Evolutionary conservation across 1,140 invertebrate genomes (phyloP), one percentile per base, ranked within the genome.

Genomic region (Agrilus planipennis): DNA sequence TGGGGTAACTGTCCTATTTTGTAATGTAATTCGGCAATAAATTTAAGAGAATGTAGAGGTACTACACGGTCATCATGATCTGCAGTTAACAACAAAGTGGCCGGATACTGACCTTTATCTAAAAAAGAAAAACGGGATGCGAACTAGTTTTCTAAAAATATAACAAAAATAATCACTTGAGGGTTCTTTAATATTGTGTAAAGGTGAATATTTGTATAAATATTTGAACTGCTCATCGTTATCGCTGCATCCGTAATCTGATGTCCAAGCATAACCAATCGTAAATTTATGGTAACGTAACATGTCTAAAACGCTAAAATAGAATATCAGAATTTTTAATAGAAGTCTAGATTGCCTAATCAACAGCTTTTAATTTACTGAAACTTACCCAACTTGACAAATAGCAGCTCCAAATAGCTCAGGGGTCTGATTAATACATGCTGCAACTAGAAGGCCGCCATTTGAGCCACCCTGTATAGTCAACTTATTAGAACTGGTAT

Each of bases 11-110:
- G 61, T 30, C 77, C 74, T 28, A 89, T 62, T 17, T 67, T 70
- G 52, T 91, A 65, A 58, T 99, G 95, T 30, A 99, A 64, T 52
- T 88, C 75, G 1, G 95, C 90, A 39, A 92, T 86, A 56, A 87
- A 89, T 68, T 99, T 99, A 4, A 96, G 73, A 39, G 90, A 93
- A 65, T 98, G 94, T 39, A 92, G 72, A 21, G 92, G 92, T 37
- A 94, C 90, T 38, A 97, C 93, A 45, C 94, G 76, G 69, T 98
- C 94, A 69, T 99, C 94, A 63, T 99, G 95, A 72, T 98, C 93
- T 12, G 88, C 95, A 16, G 94, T 98, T 39, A 92, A 61, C 21
- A 98, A 69, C 15, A 99, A 64, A 2, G 80, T 84, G 4, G 92
- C 79, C 18, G 95, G 95, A 72, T 95, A 99, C 65, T 95, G 75